A percentile compares a stretch with the other conserved stretches of the same genome.
Evolutionary conservation across 2,113 vertebrate genomes (phyloP).

Genomic region (Coregonus clupeaformis): DNA sequence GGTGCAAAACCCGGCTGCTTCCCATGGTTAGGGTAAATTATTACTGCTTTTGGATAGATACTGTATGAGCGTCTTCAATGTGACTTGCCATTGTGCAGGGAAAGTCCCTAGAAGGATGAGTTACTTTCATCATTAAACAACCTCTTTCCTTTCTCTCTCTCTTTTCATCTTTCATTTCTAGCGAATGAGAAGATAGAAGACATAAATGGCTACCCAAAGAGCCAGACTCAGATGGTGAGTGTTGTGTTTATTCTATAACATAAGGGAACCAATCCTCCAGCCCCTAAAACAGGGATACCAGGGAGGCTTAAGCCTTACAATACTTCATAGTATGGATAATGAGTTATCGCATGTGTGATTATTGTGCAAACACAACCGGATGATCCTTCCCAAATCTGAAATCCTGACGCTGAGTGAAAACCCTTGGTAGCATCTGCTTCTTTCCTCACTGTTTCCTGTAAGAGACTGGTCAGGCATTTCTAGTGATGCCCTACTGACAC

Average conservation of each 20-base stretch:
- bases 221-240: slow-evolving; percentile 48
- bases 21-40: not conserved
- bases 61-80: not conserved
- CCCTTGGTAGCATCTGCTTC: not conserved
- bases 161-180: slow-evolving; percentile 9
- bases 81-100: not conserved
- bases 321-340: not conserved
- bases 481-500: not conserved
- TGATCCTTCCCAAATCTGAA: not conserved
- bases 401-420: not conserved
- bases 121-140: not conserved
- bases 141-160: not conserved
- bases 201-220: slow-evolving; percentile 54
- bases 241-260: not conserved
- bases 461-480: not conserved
- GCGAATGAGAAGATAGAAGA: slow-evolving; percentile 56
- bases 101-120: not conserved
- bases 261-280: not conserved
- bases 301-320: not conserved
- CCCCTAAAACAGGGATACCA: not conserved
- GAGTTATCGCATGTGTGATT: not conserved
- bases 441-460: not conserved
- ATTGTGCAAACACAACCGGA: not conserved
- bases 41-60: not conserved
- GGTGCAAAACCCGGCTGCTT: not conserved